These are phyloP conservation scores for Drosophila acutilabella DNA, from an alignment of 2,888 invertebrate genomes.

Conservation along the genomic window DNA sequence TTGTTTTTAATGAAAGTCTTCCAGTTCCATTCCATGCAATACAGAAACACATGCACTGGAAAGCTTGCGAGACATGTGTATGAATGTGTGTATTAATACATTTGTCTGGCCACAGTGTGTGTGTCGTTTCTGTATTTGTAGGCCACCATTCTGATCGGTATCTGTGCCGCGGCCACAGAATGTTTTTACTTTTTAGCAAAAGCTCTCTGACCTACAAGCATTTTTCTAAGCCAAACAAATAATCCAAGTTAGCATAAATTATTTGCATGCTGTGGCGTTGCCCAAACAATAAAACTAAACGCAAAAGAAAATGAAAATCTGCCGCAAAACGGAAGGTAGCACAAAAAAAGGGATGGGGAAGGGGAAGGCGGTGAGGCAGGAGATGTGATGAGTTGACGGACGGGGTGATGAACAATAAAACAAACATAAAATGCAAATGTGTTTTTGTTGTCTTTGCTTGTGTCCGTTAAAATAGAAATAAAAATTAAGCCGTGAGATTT, in stretches of 20 bases:
- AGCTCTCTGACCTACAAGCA: constrained; percentile 70
- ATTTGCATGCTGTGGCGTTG: constrained; percentile 51
- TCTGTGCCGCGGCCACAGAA: constrained; percentile 30
- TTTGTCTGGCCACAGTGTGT: not conserved
- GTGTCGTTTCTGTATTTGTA: constrained; percentile 26
- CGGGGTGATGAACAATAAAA: constrained; percentile 64
- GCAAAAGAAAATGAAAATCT: constrained; percentile 72
- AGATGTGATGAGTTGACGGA: constrained; percentile 30
- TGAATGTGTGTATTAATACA: not conserved
- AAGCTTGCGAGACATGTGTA: not conserved
- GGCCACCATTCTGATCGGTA: constrained; percentile 45
- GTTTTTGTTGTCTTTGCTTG: constrained; percentile 25
- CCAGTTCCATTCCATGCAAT: not conserved
- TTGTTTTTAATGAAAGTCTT: constrained; percentile 1
- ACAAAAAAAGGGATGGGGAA: not conserved
- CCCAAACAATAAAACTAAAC: constrained; percentile 37
- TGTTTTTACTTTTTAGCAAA: constrained; percentile 70
- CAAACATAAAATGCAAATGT: constrained; percentile 76
- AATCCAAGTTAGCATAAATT: constrained; percentile 67
- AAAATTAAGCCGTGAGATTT: constrained; percentile 78
- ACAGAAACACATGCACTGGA: constrained; percentile 4
- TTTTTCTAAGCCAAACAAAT: constrained; percentile 68
- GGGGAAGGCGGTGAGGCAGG: not conserved
- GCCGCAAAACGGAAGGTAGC: constrained; percentile 69
- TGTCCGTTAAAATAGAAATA: constrained; percentile 72